Evolutionary conservation across 2,888 invertebrate species (phyloP).

Genomic region (Strigamia crassipes): DNA sequence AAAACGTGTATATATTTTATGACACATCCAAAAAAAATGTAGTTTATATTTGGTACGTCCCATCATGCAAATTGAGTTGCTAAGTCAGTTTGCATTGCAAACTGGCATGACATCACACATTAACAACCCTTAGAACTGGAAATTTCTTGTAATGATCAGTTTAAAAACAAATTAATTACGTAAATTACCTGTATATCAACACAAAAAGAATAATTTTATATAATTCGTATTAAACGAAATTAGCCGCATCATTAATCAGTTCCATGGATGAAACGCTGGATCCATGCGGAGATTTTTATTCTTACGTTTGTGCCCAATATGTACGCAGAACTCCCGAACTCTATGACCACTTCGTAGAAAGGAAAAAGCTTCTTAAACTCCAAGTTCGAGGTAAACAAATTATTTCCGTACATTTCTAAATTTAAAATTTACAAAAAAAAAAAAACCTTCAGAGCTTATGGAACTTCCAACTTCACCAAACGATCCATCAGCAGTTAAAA

Average conservation of each 20-base stretch:
- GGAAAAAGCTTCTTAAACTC: background rate
- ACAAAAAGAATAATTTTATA: background rate
- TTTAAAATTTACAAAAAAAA: background rate
- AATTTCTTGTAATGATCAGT: background rate
- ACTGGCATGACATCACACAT: too few relatives aligned
- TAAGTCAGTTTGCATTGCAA: too few relatives aligned
- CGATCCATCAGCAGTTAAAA: background rate
- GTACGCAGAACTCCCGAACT: background rate
- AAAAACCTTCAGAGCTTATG: background rate
- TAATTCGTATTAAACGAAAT: background rate
- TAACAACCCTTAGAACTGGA: too few relatives aligned
- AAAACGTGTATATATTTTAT: too few relatives aligned
- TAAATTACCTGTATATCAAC: background rate
- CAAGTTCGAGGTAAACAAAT: conserved; percentile 16
- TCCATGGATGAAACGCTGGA: conserved; percentile 50
- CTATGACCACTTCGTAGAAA: background rate
- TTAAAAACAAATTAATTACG: background rate
- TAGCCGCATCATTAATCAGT: conserved; percentile 47
- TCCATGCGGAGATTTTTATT: conserved; percentile 51
- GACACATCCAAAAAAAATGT: too few relatives aligned
- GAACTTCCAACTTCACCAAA: background rate
- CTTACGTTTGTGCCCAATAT: conserved; percentile 47
- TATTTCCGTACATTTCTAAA: background rate
- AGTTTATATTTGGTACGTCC: too few relatives aligned
- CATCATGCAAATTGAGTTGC: too few relatives aligned